These are phyloP conservation scores for Neotoxoptera formosana DNA, from an alignment of 1,140 invertebrate genomes.

Conservation along the genomic window DNA sequence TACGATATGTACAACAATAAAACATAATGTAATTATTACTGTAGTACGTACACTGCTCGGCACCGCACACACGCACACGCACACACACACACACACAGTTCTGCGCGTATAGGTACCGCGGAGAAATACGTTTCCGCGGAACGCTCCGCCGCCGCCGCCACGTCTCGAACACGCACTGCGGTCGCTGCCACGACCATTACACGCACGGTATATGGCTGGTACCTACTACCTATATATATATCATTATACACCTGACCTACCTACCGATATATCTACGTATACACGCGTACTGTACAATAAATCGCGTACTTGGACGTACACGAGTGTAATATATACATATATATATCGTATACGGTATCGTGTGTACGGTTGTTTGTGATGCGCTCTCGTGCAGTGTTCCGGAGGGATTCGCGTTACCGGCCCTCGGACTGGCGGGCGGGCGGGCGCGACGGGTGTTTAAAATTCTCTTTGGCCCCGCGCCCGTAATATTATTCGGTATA, in stretches of 20 bases:
- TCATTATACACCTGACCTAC: background rate
- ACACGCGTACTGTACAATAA: background rate
- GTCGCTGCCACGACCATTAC: background rate
- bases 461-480: slow-evolving; percentile 7
- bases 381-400: background rate
- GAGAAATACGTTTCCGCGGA: background rate
- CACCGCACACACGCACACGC: background rate
- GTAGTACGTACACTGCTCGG: no score
- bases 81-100: background rate
- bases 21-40: no score
- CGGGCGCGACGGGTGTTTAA: slow-evolving; percentile 1
- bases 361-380: background rate
- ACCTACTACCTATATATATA: background rate
- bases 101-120: background rate
- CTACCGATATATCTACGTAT: background rate
- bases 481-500: background rate
- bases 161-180: background rate
- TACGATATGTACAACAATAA: no score
- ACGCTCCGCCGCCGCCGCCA: background rate
- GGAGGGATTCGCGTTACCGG: background rate
- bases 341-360: background rate
- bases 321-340: no score
- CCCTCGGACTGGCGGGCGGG: background rate
- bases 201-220: background rate
- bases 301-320: background rate